phyloP scores from a whole-genome alignment of 2,888 invertebrate genomes.

The Oligia latruncula region DNA sequence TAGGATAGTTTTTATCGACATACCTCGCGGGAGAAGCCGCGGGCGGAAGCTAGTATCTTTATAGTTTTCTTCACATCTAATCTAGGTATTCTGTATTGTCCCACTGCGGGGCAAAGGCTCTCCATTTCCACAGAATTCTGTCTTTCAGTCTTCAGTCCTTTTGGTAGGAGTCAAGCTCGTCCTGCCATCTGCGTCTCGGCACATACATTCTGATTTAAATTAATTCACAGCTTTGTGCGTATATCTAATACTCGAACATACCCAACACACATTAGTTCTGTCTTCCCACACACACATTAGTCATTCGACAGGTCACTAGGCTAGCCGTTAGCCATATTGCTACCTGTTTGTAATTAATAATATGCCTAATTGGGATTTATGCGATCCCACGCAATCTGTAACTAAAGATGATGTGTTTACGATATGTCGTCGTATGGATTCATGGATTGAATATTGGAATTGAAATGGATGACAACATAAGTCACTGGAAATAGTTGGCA shows the following conservation, averaged over 20 bases:
- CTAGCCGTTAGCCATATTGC: conserved; percentile 43
- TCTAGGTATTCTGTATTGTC: too few relatives aligned
- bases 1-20: too few relatives aligned
- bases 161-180: too few relatives aligned
- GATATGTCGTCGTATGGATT: conserved; percentile 20
- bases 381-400: conserved; percentile 34
- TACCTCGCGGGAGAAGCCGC: too few relatives aligned
- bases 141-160: too few relatives aligned
- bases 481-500: background rate
- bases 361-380: conserved; percentile 54
- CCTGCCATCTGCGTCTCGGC: too few relatives aligned
- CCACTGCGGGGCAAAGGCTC: too few relatives aligned
- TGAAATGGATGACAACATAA: background rate
- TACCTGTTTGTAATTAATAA: conserved; percentile 55
- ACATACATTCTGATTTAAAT: background rate
- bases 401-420: conserved; percentile 42
- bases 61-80: too few relatives aligned
- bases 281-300: conserved; percentile 48
- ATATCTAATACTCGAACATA: background rate
- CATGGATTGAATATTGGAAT: conserved; percentile 13
- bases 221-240: too few relatives aligned
- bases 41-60: too few relatives aligned
- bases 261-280: background rate
- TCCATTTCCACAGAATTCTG: too few relatives aligned
- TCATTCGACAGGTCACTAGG: conserved; percentile 46